phyloP scores from a whole-genome alignment of 2,888 invertebrate species.

The Scelioninae gen. 1 region DNA sequence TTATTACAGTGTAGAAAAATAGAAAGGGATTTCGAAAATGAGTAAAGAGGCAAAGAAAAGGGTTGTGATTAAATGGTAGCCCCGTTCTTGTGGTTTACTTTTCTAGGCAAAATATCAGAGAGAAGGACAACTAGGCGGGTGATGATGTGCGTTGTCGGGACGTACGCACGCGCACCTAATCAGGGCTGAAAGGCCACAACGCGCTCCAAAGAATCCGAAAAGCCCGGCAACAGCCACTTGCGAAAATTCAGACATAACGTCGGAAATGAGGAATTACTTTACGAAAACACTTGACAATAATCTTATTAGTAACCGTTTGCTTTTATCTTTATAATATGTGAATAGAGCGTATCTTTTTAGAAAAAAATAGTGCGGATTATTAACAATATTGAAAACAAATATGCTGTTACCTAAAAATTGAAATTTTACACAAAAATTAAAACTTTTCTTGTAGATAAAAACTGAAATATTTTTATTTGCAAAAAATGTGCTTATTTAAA shows the following conservation, averaged over 20 bases:
- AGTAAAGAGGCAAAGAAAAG: constrained; percentile 31
- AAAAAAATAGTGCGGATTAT: too few species aligned
- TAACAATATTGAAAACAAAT: too few species aligned
- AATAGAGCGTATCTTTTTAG: too few species aligned
- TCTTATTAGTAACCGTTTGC: constrained; percentile 74
- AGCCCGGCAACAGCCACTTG: constrained; percentile 80
- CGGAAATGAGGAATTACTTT: constrained; percentile 77
- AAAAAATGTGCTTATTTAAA: too few species aligned
- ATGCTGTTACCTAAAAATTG: too few species aligned
- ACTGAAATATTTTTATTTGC: too few species aligned
- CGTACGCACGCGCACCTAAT: constrained; percentile 75
- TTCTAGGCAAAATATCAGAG: constrained; percentile 68
- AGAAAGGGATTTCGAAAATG: constrained; percentile 45
- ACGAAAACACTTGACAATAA: constrained; percentile 74
- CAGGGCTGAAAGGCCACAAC: constrained; percentile 78
- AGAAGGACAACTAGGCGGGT: constrained; percentile 42
- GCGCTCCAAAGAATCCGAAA: constrained; percentile 79
- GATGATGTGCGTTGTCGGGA: constrained; percentile 56
- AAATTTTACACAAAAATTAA: too few species aligned
- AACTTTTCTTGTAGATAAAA: too few species aligned
- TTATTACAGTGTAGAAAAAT: constrained; percentile 34
- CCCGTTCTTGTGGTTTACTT: constrained; percentile 72
- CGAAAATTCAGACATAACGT: constrained; percentile 79
- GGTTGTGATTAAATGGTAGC: constrained; percentile 72
- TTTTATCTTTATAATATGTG: too few species aligned